A percentile compares a stretch with the other conserved stretches of the same genome.
Evolutionary conservation across 2,797 vertebrate species (phyloP).

Genomic region (Notoglanidium macrostoma): DNA sequence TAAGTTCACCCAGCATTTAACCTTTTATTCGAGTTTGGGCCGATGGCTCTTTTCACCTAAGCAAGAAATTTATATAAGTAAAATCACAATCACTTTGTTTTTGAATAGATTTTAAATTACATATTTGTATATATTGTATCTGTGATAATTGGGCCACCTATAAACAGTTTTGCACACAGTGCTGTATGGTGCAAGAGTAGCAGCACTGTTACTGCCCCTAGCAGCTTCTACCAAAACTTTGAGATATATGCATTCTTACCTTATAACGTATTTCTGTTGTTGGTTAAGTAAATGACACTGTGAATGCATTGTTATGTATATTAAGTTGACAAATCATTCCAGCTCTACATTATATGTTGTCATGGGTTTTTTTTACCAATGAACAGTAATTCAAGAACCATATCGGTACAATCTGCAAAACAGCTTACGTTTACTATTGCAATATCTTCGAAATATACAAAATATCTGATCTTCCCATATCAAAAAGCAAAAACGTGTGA

Average conservation of each 20-base stretch:
- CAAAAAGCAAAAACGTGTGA: slow-evolving; percentile 8
- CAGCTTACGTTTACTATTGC: not conserved
- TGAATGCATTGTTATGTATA: not conserved
- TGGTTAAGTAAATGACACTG: not conserved
- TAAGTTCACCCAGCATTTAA: too few species aligned
- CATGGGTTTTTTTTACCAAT: not conserved
- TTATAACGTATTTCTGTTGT: not conserved
- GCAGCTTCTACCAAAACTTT: not conserved
- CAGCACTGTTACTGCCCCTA: not conserved
- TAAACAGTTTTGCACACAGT: not conserved
- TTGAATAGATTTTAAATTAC: not conserved
- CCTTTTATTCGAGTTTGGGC: too few species aligned
- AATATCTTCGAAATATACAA: not conserved
- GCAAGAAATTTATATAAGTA: not conserved
- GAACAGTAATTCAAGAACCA: not conserved
- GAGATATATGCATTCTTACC: not conserved
- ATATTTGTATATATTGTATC: not conserved
- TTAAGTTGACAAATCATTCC: not conserved
- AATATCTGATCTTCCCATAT: not conserved
- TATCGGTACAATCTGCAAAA: not conserved
- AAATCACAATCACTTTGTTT: not conserved
- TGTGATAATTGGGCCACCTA: not conserved
- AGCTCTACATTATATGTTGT: not conserved
- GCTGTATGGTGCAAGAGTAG: not conserved
- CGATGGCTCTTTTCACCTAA: too few species aligned